Base-by-base conservation (phyloP, 2,797 vertebrate genomes). In the Acridotheres tristis region DNA sequence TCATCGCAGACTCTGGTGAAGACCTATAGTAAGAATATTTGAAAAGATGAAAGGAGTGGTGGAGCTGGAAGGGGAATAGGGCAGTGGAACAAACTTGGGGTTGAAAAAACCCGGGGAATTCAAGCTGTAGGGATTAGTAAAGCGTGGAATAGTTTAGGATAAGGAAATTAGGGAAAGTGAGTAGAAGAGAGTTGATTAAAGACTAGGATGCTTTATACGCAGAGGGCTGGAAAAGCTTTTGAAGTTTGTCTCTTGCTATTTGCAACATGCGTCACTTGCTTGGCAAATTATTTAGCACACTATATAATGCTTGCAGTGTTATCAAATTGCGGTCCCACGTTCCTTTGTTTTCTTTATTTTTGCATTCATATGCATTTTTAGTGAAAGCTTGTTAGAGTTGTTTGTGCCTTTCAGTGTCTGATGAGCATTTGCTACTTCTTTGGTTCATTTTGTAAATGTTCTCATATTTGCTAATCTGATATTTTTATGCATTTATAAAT, bases 241-340 rank as follows among this genome's bases (percentile, higher is more conserved):
- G 74, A 94, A 83, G 55, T 90, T 80, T 90, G 53, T 77, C 86
- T 95, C 66, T 92, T 88, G 92, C 36, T 90, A 53, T 89, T 96
- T 89, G 75, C 63, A 94, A 53, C 5, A 7, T 69, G 27, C 4
- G 1, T 93, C 77, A 82, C 55, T 91, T 81, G 36, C 55, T 72
- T 89, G 80, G 74, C 69, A 91, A 77, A 88, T 94, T 82, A 83
- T 93, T 92, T 83, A 86, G 62, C 67, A 50, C 20, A 16, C 13
- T 68, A 7, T 82, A 57, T 88, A 93, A 42, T 55, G n/a, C 90
- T 92, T 54, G 43, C 84, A 75, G 13, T 59, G 43, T n/a, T 91
- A 73, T 85, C 43, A 88, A 90, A 90, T 85, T 86, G 32, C n/a
- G 89, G 45, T 43, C 51, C 40, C 23, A 67, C 55, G 62, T 54